These are phyloP conservation scores for Takifugu rubripes DNA, from an alignment of 2,797 vertebrate species.

Conservation along the genomic window DNA sequence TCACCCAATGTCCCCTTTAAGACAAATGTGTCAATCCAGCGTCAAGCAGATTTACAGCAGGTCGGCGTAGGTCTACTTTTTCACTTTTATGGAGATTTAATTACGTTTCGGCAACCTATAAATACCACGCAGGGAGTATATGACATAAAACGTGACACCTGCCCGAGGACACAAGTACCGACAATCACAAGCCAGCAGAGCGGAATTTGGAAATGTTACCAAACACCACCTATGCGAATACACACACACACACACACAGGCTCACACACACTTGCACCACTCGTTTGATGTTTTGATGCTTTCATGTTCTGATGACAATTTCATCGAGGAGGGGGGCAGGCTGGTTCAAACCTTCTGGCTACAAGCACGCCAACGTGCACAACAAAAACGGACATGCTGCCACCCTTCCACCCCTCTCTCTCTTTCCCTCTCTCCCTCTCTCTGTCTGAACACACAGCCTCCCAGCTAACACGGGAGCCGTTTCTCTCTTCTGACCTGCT, in stretches of 20 bases:
- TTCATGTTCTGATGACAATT: constrained; percentile 69
- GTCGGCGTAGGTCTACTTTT: too few species aligned
- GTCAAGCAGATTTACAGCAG: too few species aligned
- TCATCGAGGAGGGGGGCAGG: constrained; percentile 41
- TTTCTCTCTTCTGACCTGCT: constrained; percentile 64
- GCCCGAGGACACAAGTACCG: constrained; percentile 17
- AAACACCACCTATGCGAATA: constrained; percentile 23
- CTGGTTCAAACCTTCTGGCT: constrained; percentile 44
- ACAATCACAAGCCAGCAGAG: constrained; percentile 32
- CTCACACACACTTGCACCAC: constrained; percentile 57
- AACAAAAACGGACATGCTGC: constrained; percentile 26
- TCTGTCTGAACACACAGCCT: constrained; percentile 33
- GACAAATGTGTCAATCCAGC: too few species aligned
- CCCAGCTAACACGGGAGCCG: constrained; percentile 35
- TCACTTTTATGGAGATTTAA: too few species aligned
- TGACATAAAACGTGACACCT: constrained; percentile 7
- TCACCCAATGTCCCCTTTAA: constrained; percentile 12
- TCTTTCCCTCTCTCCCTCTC: constrained; percentile 14
- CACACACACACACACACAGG: constrained; percentile 20
- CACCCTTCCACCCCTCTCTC: constrained; percentile 21
- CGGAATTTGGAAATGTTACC: constrained; percentile 18
- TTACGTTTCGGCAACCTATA: too few species aligned
- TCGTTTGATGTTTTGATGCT: constrained; percentile 68
- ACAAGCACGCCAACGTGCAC: constrained; percentile 18
- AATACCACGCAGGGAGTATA: too few species aligned